Evolutionary conservation across 2,113 vertebrate species (phyloP).

Genomic region (Mustelus asterias): DNA sequence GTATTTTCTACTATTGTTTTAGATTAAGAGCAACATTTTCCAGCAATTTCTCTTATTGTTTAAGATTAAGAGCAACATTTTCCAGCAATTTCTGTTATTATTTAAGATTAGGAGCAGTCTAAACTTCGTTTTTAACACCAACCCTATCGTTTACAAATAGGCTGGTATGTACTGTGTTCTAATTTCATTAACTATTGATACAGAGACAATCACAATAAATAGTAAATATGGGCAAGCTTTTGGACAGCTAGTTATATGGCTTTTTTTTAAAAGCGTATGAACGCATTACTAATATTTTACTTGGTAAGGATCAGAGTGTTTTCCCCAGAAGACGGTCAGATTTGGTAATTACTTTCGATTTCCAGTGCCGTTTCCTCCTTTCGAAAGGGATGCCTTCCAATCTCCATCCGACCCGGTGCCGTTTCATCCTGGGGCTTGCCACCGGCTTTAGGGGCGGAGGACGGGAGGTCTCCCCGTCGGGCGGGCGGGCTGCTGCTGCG

Average conservation of each 20-base stretch:
- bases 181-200: background rate
- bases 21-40: too few relatives aligned
- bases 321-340: background rate
- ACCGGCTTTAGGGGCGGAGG: background rate
- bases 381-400: background rate
- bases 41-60: too few relatives aligned
- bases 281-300: background rate
- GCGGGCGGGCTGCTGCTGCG: slow-evolving; percentile 24
- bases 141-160: background rate
- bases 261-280: background rate
- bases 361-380: background rate
- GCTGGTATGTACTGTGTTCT: background rate
- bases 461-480: background rate
- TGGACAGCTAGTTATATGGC: too few relatives aligned
- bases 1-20: too few relatives aligned
- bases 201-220: background rate
- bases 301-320: background rate
- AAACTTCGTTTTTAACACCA: background rate
- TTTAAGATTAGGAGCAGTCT: background rate
- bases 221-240: background rate
- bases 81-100: too few relatives aligned
- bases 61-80: too few relatives aligned
- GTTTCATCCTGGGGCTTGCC: background rate
- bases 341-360: background rate
- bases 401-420: background rate